These are phyloP conservation scores for Phylloscopus whistleri DNA, from an alignment of 2,113 vertebrate species.

Conservation along the genomic window DNA sequence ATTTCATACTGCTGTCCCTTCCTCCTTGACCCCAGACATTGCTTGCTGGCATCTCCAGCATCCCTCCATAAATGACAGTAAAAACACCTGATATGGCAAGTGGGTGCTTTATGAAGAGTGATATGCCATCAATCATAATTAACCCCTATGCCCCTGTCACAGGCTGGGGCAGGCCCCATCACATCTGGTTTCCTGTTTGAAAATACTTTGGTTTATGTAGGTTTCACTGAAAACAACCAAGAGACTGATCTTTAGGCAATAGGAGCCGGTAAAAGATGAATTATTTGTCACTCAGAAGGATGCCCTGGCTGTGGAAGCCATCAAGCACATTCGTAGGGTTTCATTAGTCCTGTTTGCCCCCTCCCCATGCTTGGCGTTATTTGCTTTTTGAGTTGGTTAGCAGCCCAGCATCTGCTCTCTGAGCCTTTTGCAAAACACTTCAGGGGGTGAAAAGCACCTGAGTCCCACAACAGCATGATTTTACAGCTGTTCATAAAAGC, in stretches of 20 bases:
- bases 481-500: not conserved
- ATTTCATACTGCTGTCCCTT: slow-evolving; percentile 26
- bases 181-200: slow-evolving; percentile 79
- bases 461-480: not conserved
- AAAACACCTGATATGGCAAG: slow-evolving; percentile 69
- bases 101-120: slow-evolving; percentile 71
- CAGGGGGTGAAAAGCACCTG: not conserved
- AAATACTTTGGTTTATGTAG: slow-evolving; percentile 70
- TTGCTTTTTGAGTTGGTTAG: slow-evolving; percentile 59
- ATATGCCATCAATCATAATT: slow-evolving; percentile 84
- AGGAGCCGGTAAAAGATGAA: slow-evolving; percentile 76
- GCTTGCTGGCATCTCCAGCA: slow-evolving; percentile 16
- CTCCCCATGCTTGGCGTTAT: not conserved
- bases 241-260: slow-evolving; percentile 69
- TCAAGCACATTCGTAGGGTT: slow-evolving; percentile 38
- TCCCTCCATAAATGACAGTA: slow-evolving; percentile 47
- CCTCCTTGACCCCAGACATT: slow-evolving; percentile 67
- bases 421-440: slow-evolving; percentile 35
- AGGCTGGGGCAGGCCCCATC: slow-evolving; percentile 70
- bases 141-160: slow-evolving; percentile 70
- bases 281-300: slow-evolving; percentile 75
- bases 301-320: slow-evolving; percentile 65
- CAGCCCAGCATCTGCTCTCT: slow-evolving; percentile 52
- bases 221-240: slow-evolving; percentile 73
- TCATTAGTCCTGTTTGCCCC: slow-evolving; percentile 50